Evolutionary conservation across 2,113 vertebrate species (phyloP), one percentile per base, ranked within the genome.

Genomic region (Austrofundulus limnaeus): DNA sequence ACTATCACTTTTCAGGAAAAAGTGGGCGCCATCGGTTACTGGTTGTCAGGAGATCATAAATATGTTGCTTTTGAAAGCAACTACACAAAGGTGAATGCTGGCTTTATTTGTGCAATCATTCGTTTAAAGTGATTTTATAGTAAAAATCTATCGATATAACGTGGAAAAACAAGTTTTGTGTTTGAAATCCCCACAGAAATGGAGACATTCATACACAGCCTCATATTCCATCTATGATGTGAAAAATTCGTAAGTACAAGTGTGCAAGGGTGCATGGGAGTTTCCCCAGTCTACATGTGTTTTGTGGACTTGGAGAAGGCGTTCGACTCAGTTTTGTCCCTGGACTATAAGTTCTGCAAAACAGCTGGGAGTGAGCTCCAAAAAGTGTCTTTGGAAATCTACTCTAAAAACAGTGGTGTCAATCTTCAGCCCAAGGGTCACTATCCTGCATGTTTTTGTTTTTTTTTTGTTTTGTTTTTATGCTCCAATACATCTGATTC

Each of bases 121-220:
- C 31, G 10, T 34, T 34, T 34, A 5, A 34, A 34, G 31, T 0
- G 17, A 19, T 4, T 2, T 55, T 3, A 4, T 20, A 1, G 19
- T 28, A 37, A 41, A 24, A 59, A 17, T 19, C 1, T 37, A 5
- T 45, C 17, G 6, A 1, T 7, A 3, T 19, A 55, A 61, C 6
- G 17, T 23, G 23, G 61, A 3, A 61, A 49, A 42, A 41, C 2
- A n/a, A 15, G 1, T 38, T 52, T 69, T 68, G 41, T 77, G n/a
- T 37, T 65, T 78, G 2, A 46, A 56, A n/a, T 57, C 76, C 34
- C 82, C 73, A 82, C 91, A 99, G 97, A 85, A 94, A 85, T 99
- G 96, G 96, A 93, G 97, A 88, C 94, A 96, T 70, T 98, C 96
- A 38, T 99, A 90, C 68, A 94, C 91, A 11, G 96, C 97, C 16